A percentile compares a stretch with the other conserved stretches of the same genome.
These are phyloP conservation scores for Panthera uncia DNA, from an alignment of 2,113 vertebrate species.

Conservation along the genomic window DNA sequence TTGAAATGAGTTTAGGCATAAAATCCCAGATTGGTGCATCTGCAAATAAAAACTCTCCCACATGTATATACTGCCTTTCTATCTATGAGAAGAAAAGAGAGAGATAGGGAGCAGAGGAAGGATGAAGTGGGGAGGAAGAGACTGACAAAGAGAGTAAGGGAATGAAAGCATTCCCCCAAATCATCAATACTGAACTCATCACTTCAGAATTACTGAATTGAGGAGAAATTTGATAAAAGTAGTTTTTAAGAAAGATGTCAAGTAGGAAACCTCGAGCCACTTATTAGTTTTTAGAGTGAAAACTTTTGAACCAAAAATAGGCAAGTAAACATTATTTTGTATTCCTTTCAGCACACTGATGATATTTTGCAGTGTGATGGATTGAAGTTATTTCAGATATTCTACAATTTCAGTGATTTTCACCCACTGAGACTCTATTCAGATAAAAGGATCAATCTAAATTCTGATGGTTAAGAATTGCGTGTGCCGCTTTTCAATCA, in stretches of 20 bases:
- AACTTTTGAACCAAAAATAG: constrained; percentile 68
- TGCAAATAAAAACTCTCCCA: background rate
- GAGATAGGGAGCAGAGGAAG: background rate
- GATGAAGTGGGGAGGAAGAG: background rate
- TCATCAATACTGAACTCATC: background rate
- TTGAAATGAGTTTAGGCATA: background rate
- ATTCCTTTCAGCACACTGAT: constrained; percentile 66
- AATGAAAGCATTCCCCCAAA: constrained; percentile 43
- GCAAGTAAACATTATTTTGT: constrained; percentile 70
- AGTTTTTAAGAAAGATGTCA: constrained; percentile 63
- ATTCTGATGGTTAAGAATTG: constrained; percentile 69
- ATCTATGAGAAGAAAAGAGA: background rate
- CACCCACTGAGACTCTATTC: constrained; percentile 70
- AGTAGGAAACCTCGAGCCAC: constrained; percentile 24
- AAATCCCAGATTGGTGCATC: background rate
- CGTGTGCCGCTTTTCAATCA: constrained; percentile 58
- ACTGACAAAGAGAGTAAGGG: background rate
- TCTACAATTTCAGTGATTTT: constrained; percentile 74
- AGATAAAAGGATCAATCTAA: constrained; percentile 74
- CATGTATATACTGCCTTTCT: background rate
- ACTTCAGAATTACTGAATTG: constrained; percentile 47
- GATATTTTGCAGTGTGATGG: constrained; percentile 68
- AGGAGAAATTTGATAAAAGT: constrained; percentile 51
- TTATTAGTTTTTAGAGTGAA: constrained; percentile 66
- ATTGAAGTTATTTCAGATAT: constrained; percentile 72